Evolutionary conservation across 2,113 vertebrate genomes (phyloP).

Genomic region (Hydrochoerus hydrochaeris): DNA sequence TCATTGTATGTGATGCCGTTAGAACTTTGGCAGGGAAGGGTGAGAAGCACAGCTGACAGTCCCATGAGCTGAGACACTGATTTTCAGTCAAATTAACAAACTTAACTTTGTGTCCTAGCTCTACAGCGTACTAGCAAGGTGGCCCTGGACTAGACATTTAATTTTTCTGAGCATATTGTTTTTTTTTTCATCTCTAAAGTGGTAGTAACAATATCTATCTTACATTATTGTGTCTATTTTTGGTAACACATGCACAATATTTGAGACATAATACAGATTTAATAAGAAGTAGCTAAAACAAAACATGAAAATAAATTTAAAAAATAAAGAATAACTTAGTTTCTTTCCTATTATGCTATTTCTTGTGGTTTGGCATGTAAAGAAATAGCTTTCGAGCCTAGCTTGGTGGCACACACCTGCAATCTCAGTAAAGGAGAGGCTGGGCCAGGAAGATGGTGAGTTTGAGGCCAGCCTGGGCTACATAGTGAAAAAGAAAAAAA

Average conservation of each 20-base stretch:
- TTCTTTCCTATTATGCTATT: not conserved
- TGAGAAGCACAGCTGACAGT: not conserved
- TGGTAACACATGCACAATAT: not conserved
- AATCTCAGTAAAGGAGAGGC: no score
- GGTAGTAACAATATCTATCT: not conserved
- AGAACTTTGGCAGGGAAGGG: not conserved
- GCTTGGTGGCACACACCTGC: not conserved
- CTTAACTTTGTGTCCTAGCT: not conserved
- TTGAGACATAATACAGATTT: not conserved
- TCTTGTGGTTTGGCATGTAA: constrained; percentile 19
- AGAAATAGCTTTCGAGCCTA: not conserved
- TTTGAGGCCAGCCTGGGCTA: no score
- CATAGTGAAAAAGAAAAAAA: no score
- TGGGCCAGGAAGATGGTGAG: no score
- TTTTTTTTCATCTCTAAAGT: not conserved
- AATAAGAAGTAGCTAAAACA: not conserved
- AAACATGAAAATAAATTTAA: not conserved
- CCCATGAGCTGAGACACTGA: not conserved
- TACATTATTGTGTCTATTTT: constrained; percentile 8
- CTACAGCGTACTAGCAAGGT: not conserved
- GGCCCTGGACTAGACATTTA: not conserved
- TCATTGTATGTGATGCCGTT: not conserved
- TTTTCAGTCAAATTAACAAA: constrained; percentile 32
- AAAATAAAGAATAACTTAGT: not conserved
- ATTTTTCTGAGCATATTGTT: not conserved